Conservation (phyloP, 2,888 invertebrate genomes). For the Synanthedon formicaeformis region DNA sequence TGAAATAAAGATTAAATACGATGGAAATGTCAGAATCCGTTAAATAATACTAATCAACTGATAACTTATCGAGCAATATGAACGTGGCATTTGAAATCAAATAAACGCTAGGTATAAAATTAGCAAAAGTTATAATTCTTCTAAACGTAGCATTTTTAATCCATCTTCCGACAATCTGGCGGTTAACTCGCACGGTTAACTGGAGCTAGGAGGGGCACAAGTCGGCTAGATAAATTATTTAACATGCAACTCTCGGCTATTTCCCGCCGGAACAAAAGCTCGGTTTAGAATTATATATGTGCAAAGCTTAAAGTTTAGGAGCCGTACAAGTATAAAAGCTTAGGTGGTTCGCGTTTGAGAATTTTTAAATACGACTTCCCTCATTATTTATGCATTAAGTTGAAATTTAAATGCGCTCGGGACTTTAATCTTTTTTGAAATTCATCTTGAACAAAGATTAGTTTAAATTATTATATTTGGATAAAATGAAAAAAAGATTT, state of each 20-base stretch:
- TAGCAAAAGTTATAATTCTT: too few species aligned
- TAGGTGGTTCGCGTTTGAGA: constrained; percentile 26
- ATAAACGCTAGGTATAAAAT: too few species aligned
- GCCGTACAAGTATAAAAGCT: constrained; percentile 70
- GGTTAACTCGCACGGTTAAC: constrained; percentile 19
- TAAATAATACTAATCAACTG: too few species aligned
- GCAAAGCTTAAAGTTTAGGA: constrained; percentile 68
- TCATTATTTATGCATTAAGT: background rate
- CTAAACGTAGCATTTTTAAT: too few species aligned
- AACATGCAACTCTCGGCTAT: constrained; percentile 59
- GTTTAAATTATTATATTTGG: background rate
- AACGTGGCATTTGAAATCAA: too few species aligned
- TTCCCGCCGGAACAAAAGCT: constrained; percentile 66
- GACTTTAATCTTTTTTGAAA: background rate
- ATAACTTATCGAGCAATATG: too few species aligned
- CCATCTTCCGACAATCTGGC: background rate
- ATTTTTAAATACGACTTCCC: background rate
- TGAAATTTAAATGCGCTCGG: background rate
- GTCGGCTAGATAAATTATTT: constrained; percentile 44
- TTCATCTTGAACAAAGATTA: background rate
- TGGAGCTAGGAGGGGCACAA: constrained; percentile 21
- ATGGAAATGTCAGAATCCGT: too few species aligned
- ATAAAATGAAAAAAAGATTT: too few species aligned
- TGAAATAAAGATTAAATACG: too few species aligned
- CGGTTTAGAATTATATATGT: constrained; percentile 68